Percentiles rank a stretch among this genome's conserved stretches.
Conservation (phyloP, 92 coral and sea anemone species). For the Chrysogorgia sp. region DNA sequence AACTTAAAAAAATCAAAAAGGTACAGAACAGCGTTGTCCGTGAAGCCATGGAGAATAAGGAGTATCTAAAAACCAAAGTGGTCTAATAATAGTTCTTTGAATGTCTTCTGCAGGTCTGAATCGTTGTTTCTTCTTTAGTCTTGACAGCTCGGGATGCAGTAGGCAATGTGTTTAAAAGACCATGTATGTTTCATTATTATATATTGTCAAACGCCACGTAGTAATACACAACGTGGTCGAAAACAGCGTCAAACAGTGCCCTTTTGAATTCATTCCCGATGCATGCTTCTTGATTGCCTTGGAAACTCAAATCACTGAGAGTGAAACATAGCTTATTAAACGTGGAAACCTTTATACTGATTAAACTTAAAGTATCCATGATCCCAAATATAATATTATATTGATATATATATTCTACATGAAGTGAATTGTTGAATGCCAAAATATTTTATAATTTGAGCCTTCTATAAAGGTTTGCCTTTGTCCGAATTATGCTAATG, state of each 20-base stretch:
- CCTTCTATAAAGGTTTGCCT: too few relatives aligned
- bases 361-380: too few relatives aligned
- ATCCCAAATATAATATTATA: too few relatives aligned
- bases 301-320: too few relatives aligned
- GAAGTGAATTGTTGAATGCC: too few relatives aligned
- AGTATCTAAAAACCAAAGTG: not conserved
- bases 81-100: not conserved
- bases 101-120: not conserved
- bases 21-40: not conserved
- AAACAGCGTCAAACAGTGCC: slow-evolving; percentile 7
- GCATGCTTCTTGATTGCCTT: not conserved
- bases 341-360: too few relatives aligned
- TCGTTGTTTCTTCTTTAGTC: not conserved
- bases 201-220: slow-evolving; percentile 26
- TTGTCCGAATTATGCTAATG: too few relatives aligned
- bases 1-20: slow-evolving; percentile 1
- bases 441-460: too few relatives aligned
- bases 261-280: slow-evolving; percentile 2
- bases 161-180: too few relatives aligned
- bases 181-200: too few relatives aligned
- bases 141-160: not conserved
- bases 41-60: not conserved
- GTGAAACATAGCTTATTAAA: too few relatives aligned
- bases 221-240: slow-evolving; percentile 18
- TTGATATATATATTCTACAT: too few relatives aligned